Percentiles rank a stretch among this genome's conserved stretches.
Conservation (phyloP, 2,113 vertebrate genomes). For the Mesitornis unicolor region DNA sequence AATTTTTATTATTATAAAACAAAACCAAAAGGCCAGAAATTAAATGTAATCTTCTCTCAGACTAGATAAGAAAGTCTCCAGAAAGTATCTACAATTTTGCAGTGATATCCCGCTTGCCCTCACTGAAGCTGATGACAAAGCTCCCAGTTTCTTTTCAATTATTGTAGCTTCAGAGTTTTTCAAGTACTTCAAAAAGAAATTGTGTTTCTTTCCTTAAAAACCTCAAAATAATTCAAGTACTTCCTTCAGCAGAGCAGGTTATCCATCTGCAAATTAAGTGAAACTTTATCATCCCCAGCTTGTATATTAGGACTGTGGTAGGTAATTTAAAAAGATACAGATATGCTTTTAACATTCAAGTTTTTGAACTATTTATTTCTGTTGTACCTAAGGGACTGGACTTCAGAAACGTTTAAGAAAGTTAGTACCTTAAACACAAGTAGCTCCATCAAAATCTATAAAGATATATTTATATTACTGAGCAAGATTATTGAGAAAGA, state of each 20-base stretch:
- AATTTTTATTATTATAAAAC: too few species aligned
- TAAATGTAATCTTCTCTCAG: background rate
- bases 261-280: background rate
- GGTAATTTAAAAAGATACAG: background rate
- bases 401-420: background rate
- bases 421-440: background rate
- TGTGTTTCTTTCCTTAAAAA: background rate
- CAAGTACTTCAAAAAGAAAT: background rate
- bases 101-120: background rate
- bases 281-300: background rate
- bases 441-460: background rate
- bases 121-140: background rate
- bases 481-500: background rate
- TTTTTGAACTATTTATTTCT: background rate
- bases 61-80: background rate
- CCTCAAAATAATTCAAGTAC: background rate
- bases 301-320: background rate
- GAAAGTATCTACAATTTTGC: background rate
- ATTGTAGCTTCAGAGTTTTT: background rate
- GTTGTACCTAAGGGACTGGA: background rate
- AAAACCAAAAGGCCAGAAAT: background rate
- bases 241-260: background rate
- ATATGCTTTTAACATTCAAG: background rate
- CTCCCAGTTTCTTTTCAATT: background rate
- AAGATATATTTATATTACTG: background rate